Evolutionary conservation across 2,113 vertebrate genomes (phyloP).

Genomic region (Hemibagrus wyckioides): DNA sequence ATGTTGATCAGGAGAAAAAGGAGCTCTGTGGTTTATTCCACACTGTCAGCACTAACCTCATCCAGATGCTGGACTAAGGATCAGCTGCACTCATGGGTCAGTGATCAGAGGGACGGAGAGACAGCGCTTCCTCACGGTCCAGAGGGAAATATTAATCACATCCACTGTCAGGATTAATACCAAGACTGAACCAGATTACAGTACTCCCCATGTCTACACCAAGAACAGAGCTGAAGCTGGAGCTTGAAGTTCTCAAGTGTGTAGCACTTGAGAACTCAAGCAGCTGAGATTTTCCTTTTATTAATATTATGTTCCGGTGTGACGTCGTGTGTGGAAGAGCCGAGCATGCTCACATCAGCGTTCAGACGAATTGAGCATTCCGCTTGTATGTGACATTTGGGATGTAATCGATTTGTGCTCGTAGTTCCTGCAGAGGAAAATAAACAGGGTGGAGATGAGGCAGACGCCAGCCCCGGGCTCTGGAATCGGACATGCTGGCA

Average conservation of each 20-base stretch:
- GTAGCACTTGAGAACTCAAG: background rate
- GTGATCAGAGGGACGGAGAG: background rate
- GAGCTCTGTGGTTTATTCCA: background rate
- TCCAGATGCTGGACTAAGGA: background rate
- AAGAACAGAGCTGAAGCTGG: background rate
- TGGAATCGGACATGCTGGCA: slow-evolving; percentile 21
- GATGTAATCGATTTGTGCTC: slow-evolving; percentile 17
- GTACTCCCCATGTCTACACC: background rate
- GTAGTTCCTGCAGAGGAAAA: slow-evolving; percentile 16
- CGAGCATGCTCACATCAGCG: background rate
- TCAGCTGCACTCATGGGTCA: background rate
- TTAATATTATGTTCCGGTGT: too few relatives aligned
- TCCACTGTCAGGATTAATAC: too few relatives aligned
- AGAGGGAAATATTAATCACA: background rate
- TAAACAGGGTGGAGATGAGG: slow-evolving; percentile 11
- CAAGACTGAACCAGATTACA: background rate
- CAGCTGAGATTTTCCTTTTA: background rate
- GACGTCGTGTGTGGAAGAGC: background rate
- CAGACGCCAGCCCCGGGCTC: background rate
- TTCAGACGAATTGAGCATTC: slow-evolving; percentile 1
- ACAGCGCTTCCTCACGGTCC: background rate
- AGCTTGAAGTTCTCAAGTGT: background rate
- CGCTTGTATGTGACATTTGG: slow-evolving; percentile 9
- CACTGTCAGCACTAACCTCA: too few relatives aligned
- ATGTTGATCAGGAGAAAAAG: background rate